Conservation (phyloP, 1,140 invertebrate genomes). For the Drosophila rhopaloa region DNA sequence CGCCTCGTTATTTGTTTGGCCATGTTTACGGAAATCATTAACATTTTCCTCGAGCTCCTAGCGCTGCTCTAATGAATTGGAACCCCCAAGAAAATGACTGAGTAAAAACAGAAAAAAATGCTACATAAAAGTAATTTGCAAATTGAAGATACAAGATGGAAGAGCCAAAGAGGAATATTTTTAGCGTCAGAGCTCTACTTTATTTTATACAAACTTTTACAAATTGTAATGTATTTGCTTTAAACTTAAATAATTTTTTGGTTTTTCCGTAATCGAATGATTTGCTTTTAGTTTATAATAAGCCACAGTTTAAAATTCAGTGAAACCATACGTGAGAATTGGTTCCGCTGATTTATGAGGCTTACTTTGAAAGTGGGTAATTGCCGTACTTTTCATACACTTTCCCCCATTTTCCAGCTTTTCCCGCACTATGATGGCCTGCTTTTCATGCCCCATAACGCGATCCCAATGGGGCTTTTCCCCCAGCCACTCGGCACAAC, state of each 20-base stretch:
- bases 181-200: background rate
- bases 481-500: conserved; percentile 18
- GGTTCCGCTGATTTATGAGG: conserved; percentile 32
- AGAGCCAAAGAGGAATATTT: background rate
- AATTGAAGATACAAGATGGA: conserved; percentile 12
- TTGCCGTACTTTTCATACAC: conserved; percentile 41
- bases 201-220: background rate
- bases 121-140: conserved; percentile 15
- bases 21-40: conserved; percentile 71
- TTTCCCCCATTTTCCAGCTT: background rate
- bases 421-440: conserved; percentile 33
- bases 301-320: no score
- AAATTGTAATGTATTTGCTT: no score
- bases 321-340: background rate
- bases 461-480: conserved; percentile 58
- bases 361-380: conserved; percentile 42
- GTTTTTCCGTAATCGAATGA: no score
- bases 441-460: conserved; percentile 52
- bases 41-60: conserved; percentile 26
- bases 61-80: conserved; percentile 56
- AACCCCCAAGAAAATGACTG: conserved; percentile 4
- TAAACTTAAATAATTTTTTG: no score
- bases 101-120: background rate
- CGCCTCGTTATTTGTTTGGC: conserved; percentile 55
- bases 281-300: no score